phyloP scores from a whole-genome alignment of 2,113 vertebrate genomes.

The Isurus oxyrinchus region DNA sequence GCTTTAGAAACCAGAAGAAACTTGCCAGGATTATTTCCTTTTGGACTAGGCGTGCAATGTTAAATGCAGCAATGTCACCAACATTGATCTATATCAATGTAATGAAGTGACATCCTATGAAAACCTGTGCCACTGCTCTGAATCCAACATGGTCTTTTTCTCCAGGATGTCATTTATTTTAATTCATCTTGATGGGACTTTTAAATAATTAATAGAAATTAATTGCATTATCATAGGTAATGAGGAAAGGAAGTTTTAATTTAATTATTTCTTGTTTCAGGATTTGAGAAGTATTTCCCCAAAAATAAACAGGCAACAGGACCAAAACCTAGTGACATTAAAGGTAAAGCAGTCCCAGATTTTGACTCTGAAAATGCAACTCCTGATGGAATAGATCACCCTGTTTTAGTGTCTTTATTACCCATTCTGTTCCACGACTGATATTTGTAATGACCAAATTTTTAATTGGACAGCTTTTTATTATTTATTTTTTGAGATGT shows the following conservation, averaged over 20 bases:
- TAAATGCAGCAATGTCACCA: not conserved
- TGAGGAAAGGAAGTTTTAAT: not conserved
- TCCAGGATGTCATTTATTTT: not conserved
- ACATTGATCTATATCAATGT: not conserved
- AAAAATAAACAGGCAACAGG: conserved; percentile 46
- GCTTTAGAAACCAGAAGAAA: not conserved
- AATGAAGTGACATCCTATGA: not conserved
- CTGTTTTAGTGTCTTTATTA: not conserved
- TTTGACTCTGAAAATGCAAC: not conserved
- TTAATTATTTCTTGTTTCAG: conserved; percentile 44
- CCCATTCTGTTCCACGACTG: not conserved
- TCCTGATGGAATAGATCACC: not conserved
- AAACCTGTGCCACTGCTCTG: not conserved
- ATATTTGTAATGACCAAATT: not conserved
- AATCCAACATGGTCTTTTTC: not conserved
- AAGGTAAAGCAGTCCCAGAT: conserved; percentile 39
- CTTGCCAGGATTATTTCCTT: not conserved
- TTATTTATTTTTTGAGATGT: not conserved
- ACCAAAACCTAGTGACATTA: conserved; percentile 43
- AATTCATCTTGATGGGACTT: not conserved
- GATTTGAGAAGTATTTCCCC: conserved; percentile 61
- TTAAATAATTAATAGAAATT: not conserved
- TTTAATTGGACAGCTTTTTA: not conserved
- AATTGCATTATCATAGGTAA: not conserved
- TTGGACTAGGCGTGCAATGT: not conserved